Evolutionary conservation across 2,888 invertebrate species (phyloP), one percentile per base, ranked within the genome.

Genomic region (Orchesella flavescens): DNA sequence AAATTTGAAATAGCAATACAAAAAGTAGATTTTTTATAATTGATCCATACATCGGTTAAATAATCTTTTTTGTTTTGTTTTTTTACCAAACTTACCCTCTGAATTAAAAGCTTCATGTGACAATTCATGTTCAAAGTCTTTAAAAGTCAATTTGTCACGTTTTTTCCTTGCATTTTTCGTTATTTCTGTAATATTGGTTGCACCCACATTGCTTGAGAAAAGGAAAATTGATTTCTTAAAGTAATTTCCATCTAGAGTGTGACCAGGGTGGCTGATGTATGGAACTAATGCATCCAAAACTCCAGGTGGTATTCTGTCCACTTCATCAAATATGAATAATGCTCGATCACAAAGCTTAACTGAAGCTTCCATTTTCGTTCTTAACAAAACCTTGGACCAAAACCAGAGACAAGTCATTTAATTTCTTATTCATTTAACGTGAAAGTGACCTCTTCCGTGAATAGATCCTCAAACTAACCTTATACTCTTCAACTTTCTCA

Each of bases 261-360:
- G 90, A 82, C 93, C 92, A 89, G 95, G 93, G 90, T 96, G 95
- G 90, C 99, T 98, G 15, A 98, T 91, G 90, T 96, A 94, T 0
- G 98, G 96, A 89, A 96, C 95, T 7, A 99, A 92, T 0, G 93
- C 93, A 53, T 98, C 95, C 80, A 99, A 91, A 4, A 98, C 91
- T 0, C 94, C 94, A 1, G 92, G 90, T 2, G 96, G 95, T 93
- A 97, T 96, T 90, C 97, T 96, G 90, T 98, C 96, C 15, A 99
- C 95, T 92, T 99, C 99, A 91, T 99, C 99, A 91, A 99, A 98
- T 87, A 99, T 94, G 89, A 99, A 98, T 69, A 99, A 89, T 0
- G 96, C 94, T 59, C 92, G 92, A 0, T 92, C 92, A 91, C 99
- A 99, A 1, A 89, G 89, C 21, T 53, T 57, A 0, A 85, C 65